Evolutionary conservation across 1,140 invertebrate species (phyloP).

Genomic region (Chrysopa pallens): DNA sequence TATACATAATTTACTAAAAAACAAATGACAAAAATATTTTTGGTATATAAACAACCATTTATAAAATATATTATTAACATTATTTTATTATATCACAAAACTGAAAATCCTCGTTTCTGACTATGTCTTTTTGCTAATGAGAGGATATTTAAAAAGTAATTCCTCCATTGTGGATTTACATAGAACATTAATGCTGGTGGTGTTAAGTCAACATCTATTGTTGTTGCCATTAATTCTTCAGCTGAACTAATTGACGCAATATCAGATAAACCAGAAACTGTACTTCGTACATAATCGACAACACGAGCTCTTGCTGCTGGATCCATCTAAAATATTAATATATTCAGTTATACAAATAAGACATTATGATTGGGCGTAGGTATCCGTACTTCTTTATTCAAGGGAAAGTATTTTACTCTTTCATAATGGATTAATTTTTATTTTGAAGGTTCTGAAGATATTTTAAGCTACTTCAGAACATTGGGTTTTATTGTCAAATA

Average conservation of each 20-base stretch:
- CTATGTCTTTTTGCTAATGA: constrained; percentile 28
- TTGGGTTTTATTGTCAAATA: no score
- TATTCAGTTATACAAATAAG: no score
- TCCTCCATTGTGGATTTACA: constrained; percentile 24
- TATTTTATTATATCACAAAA: constrained; percentile 16
- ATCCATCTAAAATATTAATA: constrained; percentile 25
- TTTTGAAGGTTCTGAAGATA: no score
- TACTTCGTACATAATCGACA: constrained; percentile 30
- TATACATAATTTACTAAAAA: no score
- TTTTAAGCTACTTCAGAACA: no score
- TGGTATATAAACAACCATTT: background rate
- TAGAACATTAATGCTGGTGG: constrained; percentile 26
- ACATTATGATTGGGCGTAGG: no score
- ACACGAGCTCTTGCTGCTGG: constrained; percentile 30
- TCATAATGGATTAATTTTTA: no score
- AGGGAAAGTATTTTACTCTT: no score
- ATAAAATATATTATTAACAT: background rate
- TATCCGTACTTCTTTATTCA: no score
- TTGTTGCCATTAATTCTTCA: constrained; percentile 14
- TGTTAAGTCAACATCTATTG: constrained; percentile 16
- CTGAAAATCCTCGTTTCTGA: constrained; percentile 20
- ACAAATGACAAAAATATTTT: background rate
- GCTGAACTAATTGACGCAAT: constrained; percentile 9
- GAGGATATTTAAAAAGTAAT: constrained; percentile 29
- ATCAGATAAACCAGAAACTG: constrained; percentile 24